Conservation (phyloP, 2,888 invertebrate species). For the Patella caerulea region DNA sequence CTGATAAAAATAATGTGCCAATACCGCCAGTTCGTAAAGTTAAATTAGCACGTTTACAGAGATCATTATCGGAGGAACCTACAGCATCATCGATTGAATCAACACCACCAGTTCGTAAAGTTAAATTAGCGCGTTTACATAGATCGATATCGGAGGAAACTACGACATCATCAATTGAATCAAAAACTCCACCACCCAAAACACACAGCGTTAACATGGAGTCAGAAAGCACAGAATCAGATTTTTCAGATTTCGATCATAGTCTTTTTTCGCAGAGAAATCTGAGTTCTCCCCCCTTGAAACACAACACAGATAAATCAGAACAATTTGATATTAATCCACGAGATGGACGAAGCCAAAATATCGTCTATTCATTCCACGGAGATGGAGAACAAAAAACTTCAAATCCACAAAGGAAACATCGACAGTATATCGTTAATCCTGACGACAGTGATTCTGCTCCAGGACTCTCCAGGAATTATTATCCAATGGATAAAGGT, state of each 20-base stretch:
- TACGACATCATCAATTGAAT: not conserved
- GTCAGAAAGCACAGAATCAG: constrained; percentile 48
- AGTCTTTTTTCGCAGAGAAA: constrained; percentile 32
- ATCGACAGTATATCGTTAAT: constrained; percentile 7
- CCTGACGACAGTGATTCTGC: not conserved
- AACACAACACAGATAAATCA: constrained; percentile 1
- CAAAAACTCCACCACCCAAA: not conserved
- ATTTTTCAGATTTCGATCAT: constrained; percentile 50
- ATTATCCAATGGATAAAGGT: not conserved
- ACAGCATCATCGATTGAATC: not conserved
- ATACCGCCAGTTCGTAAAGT: not conserved
- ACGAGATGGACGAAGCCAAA: not conserved
- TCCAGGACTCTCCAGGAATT: not conserved
- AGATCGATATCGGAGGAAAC: not conserved
- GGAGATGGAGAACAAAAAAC: not conserved
- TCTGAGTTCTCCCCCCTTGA: constrained; percentile 28
- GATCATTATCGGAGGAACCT: not conserved
- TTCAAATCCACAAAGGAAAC: constrained; percentile 1
- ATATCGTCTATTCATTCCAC: not conserved
- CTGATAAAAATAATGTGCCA: too few relatives aligned
- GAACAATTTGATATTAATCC: not conserved
- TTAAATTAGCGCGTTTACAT: not conserved
- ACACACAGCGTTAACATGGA: constrained; percentile 34
- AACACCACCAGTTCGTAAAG: not conserved
- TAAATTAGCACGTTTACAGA: not conserved